phyloP scores from a whole-genome alignment of 2,113 vertebrate genomes.

The Salvelinus alpinus region DNA sequence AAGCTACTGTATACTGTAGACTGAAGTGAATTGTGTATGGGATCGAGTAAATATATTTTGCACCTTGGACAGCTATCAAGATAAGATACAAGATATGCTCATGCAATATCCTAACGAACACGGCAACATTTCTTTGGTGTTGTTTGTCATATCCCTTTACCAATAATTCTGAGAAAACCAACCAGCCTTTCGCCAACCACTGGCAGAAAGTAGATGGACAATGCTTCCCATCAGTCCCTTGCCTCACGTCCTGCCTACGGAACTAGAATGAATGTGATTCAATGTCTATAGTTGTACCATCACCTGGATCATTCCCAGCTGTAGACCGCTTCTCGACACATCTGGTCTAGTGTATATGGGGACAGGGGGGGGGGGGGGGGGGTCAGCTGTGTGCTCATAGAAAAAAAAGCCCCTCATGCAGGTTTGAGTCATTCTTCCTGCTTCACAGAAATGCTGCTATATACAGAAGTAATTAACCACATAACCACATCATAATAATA shows the following conservation, averaged over 20 bases:
- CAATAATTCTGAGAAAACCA: background rate
- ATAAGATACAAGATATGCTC: background rate
- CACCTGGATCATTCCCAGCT: background rate
- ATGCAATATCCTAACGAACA: background rate
- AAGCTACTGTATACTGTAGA: background rate
- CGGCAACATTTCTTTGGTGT: constrained; percentile 16
- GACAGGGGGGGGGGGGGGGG: background rate
- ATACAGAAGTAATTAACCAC: too few relatives aligned
- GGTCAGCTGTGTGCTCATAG: constrained; percentile 35
- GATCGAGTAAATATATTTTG: background rate
- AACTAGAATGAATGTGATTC: too few relatives aligned
- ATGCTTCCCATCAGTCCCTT: too few relatives aligned
- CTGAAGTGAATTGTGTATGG: background rate
- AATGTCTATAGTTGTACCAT: too few relatives aligned
- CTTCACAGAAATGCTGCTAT: too few relatives aligned
- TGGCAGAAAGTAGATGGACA: too few relatives aligned
- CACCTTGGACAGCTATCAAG: background rate
- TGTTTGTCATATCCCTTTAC: background rate
- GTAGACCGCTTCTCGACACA: constrained; percentile 15
- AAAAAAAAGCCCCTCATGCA: constrained; percentile 41
- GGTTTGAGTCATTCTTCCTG: constrained; percentile 17
- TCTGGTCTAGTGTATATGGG: background rate
- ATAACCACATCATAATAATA: too few relatives aligned
- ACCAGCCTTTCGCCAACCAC: too few relatives aligned
- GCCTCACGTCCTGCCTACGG: too few relatives aligned